phyloP scores from a whole-genome alignment of 2,797 vertebrate genomes.

The Pipistrellus pipistrellus region DNA sequence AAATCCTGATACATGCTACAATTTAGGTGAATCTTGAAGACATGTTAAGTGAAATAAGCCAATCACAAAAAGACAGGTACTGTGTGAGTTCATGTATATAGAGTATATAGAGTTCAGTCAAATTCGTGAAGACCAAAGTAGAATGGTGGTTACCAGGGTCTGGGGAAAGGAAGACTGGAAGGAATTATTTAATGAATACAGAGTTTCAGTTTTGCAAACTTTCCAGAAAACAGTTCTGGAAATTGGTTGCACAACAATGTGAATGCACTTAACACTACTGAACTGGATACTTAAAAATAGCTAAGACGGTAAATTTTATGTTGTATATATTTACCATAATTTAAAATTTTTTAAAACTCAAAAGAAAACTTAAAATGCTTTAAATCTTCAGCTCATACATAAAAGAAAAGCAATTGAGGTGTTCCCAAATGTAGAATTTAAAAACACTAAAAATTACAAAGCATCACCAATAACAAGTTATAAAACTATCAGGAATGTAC shows the following conservation, averaged over 20 bases:
- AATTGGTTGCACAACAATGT: neutral
- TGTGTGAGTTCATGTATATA: neutral
- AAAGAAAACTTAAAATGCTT: neutral
- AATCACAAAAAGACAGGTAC: neutral
- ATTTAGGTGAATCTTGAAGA: neutral
- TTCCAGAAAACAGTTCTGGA: neutral
- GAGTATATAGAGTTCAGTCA: neutral
- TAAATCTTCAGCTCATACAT: neutral
- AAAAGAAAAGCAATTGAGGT: conserved; percentile 13
- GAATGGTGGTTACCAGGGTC: neutral
- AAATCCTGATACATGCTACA: neutral
- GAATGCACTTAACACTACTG: neutral
- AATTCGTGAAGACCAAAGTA: neutral
- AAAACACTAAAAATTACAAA: conserved; percentile 19
- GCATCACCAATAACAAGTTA: conserved; percentile 15
- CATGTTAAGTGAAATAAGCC: neutral
- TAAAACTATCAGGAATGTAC: conserved; percentile 13
- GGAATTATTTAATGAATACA: neutral
- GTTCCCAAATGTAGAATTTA: neutral
- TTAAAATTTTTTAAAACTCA: neutral
- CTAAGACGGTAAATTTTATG: neutral
- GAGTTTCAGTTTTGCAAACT: neutral
- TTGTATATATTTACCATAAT: neutral
- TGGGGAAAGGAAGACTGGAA: accelerated
- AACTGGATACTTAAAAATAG: neutral